These are phyloP conservation scores for Hemibagrus wyckioides DNA, from an alignment of 2,113 vertebrate genomes.

Conservation along the genomic window DNA sequence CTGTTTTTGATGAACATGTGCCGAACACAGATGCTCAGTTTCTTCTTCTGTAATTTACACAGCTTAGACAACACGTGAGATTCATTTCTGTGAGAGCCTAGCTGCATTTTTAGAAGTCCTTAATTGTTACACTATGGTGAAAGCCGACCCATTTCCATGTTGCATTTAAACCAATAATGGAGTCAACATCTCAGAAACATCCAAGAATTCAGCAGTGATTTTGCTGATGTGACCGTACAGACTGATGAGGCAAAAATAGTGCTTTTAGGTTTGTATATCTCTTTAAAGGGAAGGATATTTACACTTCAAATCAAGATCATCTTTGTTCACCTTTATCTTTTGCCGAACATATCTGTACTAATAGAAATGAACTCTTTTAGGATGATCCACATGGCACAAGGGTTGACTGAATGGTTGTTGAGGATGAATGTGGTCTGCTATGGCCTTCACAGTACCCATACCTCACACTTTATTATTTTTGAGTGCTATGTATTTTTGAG, in stretches of 20 bases:
- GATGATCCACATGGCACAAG: too few species aligned
- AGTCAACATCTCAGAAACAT: background rate
- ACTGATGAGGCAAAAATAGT: background rate
- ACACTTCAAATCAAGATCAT: background rate
- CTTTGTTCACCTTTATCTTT: background rate
- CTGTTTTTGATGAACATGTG: too few species aligned
- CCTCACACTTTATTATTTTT: background rate
- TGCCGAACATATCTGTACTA: background rate
- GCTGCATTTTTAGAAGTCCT: background rate
- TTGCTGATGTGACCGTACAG: background rate
- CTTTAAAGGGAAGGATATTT: background rate
- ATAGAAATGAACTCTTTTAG: background rate
- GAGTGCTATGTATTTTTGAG: background rate
- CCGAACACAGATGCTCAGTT: too few species aligned
- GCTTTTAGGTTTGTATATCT: background rate
- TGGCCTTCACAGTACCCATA: background rate
- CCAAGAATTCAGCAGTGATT: background rate
- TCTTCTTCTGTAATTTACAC: too few species aligned
- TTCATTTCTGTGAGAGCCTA: background rate
- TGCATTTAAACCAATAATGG: background rate
- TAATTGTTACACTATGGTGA: background rate
- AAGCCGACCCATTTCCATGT: background rate
- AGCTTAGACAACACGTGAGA: too few species aligned
- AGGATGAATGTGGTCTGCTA: background rate
- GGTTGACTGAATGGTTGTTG: background rate